Conservation (phyloP, 2,113 vertebrate species). For the Entomyzon cyanotis region DNA sequence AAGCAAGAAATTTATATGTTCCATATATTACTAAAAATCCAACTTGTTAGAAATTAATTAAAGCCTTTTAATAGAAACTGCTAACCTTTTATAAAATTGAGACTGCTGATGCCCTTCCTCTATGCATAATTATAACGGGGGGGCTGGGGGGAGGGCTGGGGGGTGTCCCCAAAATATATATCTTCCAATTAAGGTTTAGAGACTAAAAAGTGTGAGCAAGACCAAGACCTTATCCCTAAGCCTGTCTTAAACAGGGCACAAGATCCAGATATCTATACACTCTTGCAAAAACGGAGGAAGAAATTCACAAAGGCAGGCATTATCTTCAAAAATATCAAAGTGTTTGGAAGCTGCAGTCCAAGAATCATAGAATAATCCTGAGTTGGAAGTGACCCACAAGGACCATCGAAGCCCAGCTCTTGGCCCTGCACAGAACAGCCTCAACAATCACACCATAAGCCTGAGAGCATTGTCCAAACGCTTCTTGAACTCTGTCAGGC, state of each 20-base stretch:
- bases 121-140: background rate
- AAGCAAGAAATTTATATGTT: background rate
- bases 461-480: rapidly evolving
- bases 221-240: background rate
- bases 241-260: background rate
- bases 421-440: background rate
- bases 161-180: background rate
- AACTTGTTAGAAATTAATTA: background rate
- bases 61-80: background rate
- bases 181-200: background rate
- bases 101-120: background rate
- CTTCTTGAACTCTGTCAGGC: background rate
- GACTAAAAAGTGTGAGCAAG: background rate
- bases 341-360: background rate
- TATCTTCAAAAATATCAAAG: background rate
- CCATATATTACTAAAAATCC: background rate
- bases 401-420: background rate
- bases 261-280: background rate
- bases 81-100: no score
- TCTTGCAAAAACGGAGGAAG: background rate
- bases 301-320: background rate
- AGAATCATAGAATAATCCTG: background rate
- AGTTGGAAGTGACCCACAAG: background rate
- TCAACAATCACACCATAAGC: background rate
- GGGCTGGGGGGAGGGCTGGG: no score